Evolutionary conservation across 1,140 invertebrate genomes (phyloP).

Genomic region (Colletes latitarsis): DNA sequence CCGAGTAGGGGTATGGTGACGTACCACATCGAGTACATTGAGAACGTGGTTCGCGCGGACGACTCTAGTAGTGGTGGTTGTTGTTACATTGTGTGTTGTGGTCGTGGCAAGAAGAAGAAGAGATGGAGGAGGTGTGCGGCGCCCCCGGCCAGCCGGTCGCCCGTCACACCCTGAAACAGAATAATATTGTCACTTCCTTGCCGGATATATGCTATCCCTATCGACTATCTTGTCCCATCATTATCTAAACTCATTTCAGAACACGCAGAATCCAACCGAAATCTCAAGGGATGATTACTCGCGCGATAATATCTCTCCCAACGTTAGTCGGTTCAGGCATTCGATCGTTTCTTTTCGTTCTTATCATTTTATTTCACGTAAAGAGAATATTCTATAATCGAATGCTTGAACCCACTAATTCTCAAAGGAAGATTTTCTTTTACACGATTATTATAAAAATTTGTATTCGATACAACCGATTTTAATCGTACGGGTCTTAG

Average conservation of each 20-base stretch:
- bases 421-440: too few species aligned
- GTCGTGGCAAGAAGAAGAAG: slow-evolving; percentile 80
- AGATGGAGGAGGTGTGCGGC: slow-evolving; percentile 80
- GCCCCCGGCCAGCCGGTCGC: slow-evolving; percentile 81
- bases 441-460: too few species aligned
- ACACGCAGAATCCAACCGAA: neutral
- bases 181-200: slow-evolving; percentile 78
- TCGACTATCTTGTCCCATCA: slow-evolving; percentile 46
- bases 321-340: too few species aligned
- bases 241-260: slow-evolving; percentile 34
- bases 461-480: too few species aligned
- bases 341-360: too few species aligned
- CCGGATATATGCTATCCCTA: slow-evolving; percentile 60
- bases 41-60: slow-evolving; percentile 78
- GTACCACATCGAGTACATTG: slow-evolving; percentile 80
- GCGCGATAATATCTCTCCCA: too few species aligned
- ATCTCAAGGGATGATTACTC: too few species aligned
- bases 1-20: slow-evolving; percentile 78
- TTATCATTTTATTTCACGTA: too few species aligned
- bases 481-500: too few species aligned
- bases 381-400: too few species aligned
- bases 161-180: slow-evolving; percentile 81
- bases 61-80: slow-evolving; percentile 78
- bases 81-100: slow-evolving; percentile 80
- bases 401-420: too few species aligned